Percentiles rank a stretch among this genome's conserved stretches.
phyloP scores from a whole-genome alignment of 2,113 vertebrate species.

The Podarcis muralis region DNA sequence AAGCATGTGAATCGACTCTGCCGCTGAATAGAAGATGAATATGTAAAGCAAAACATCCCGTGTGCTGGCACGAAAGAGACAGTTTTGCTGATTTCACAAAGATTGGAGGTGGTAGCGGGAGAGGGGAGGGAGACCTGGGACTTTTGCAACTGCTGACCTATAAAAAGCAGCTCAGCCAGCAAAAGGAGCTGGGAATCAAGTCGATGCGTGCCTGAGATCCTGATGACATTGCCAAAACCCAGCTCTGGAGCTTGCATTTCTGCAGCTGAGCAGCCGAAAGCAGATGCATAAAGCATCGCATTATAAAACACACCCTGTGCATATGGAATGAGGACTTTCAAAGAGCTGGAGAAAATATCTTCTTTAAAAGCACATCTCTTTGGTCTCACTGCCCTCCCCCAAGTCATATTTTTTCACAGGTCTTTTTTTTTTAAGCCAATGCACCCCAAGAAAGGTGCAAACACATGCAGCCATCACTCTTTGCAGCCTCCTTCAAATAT shows the following conservation, averaged over 20 bases:
- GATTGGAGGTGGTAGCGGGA: accelerated
- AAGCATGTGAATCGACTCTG: not conserved
- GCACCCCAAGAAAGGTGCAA: no score
- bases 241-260: accelerated
- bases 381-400: not conserved
- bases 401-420: no score
- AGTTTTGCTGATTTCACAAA: constrained; percentile 8
- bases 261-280: not conserved
- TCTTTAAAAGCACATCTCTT: not conserved
- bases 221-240: accelerated
- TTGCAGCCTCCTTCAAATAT: no score
- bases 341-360: not conserved
- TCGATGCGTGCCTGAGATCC: not conserved
- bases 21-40: no score
- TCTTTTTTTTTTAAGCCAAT: no score
- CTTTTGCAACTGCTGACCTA: not conserved
- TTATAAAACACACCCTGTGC: no score
- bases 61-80: constrained; percentile 42
- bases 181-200: accelerated
- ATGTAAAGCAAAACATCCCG: not conserved
- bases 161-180: not conserved
- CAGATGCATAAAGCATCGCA: not conserved
- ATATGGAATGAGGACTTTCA: not conserved
- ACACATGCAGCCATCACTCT: no score
- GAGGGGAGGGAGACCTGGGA: not conserved